phyloP scores from a whole-genome alignment of 2,797 vertebrate species.

The Spizella passerina region DNA sequence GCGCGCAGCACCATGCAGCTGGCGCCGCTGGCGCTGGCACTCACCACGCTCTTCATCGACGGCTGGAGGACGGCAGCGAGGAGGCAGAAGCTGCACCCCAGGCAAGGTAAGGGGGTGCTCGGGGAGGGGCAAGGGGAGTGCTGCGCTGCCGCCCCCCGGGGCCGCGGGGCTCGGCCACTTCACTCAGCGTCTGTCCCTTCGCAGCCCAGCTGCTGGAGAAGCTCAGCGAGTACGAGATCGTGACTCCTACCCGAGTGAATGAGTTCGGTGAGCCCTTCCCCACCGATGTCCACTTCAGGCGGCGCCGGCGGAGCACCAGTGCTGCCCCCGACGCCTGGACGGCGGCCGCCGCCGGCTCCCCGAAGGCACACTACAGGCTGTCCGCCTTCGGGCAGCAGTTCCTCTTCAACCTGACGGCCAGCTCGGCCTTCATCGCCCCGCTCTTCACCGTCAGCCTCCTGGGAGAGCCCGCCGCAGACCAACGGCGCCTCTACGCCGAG shows the following conservation, averaged over 20 bases:
- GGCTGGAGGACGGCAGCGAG: conserved; percentile 73
- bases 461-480: conserved; percentile 82
- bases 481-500: conserved; percentile 82
- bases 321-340: conserved; percentile 80
- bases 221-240: conserved; percentile 89
- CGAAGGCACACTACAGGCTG: conserved; percentile 90
- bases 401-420: conserved; percentile 92
- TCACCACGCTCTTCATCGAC: conserved; percentile 60
- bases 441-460: conserved; percentile 92
- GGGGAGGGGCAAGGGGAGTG: neutral
- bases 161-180: neutral
- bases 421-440: conserved; percentile 95
- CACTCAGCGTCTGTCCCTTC: conserved; percentile 21
- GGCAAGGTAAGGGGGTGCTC: conserved; percentile 83
- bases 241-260: conserved; percentile 90
- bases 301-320: conserved; percentile 88
- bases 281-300: conserved; percentile 90
- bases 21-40: conserved; percentile 61
- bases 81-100: conserved; percentile 81
- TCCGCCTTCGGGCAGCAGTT: conserved; percentile 93
- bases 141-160: neutral
- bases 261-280: conserved; percentile 91
- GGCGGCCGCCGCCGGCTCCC: conserved; percentile 47
- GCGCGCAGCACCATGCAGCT: conserved; percentile 64
- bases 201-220: conserved; percentile 83